These are phyloP conservation scores for Adineta ricciae DNA, from an alignment of 2,888 invertebrate genomes.

Conservation along the genomic window DNA sequence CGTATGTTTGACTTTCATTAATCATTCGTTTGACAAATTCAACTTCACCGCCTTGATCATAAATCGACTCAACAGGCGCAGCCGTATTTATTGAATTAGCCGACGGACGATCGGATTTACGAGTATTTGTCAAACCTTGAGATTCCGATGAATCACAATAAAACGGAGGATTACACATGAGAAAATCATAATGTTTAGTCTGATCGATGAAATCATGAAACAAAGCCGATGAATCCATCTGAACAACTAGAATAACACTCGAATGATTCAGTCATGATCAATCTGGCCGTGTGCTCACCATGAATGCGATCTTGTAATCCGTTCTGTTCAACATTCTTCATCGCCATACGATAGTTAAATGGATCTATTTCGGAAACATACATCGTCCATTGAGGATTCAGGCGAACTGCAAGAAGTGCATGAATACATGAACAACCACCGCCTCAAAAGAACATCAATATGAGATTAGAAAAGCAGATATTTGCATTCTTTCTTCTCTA, in stretches of 20 bases:
- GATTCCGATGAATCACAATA: constrained; percentile 55
- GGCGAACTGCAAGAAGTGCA: constrained; percentile 69
- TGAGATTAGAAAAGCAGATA: too few species aligned
- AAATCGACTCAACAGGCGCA: constrained; percentile 53
- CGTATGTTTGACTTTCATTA: constrained; percentile 63
- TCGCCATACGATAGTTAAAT: constrained; percentile 61
- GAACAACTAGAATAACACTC: background rate
- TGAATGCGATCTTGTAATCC: constrained; percentile 60
- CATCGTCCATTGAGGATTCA: constrained; percentile 70
- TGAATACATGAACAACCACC: constrained; percentile 88
- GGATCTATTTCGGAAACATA: constrained; percentile 71
- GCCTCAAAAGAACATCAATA: constrained; percentile 52
- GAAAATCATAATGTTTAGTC: constrained; percentile 43
- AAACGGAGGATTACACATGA: constrained; percentile 95
- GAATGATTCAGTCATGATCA: too few species aligned
- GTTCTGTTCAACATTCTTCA: constrained; percentile 66
- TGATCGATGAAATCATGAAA: constrained; percentile 9
- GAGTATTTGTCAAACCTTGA: constrained; percentile 41
- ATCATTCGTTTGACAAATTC: constrained; percentile 74
- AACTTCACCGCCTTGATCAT: constrained; percentile 77
- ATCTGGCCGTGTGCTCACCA: constrained; percentile 40
- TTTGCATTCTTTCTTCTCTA: constrained; percentile 42
- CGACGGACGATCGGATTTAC: constrained; percentile 41
- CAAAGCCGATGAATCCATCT: background rate
- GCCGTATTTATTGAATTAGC: constrained; percentile 52